Base-by-base conservation (phyloP, 2,113 vertebrate species). In the Callipepla squamata region DNA sequence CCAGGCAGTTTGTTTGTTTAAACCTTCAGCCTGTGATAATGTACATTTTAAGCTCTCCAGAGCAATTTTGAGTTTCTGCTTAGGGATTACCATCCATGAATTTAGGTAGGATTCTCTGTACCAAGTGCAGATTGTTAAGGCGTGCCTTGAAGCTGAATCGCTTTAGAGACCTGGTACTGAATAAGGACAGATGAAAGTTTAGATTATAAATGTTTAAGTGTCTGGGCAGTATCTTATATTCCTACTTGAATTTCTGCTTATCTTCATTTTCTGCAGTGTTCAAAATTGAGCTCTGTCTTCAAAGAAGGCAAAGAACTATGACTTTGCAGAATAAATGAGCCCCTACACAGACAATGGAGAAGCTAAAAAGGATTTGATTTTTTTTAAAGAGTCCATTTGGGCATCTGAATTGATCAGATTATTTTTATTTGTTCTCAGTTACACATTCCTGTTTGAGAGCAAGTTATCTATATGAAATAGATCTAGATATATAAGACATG, bases 381-480 rank as follows among this genome's bases (percentile, higher is more conserved):
- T 34, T 55, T 55, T 32, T 77, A 28, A 65, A 62, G 16, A 32
- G 22, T 45, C 88, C 8, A 34, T 74, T 84, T 89, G n/a, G 47
- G 23, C 10, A 67, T 84, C 26, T 62, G 11, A 3, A 42, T 74
- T 69, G 17, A 12, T 50, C 45, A 3, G 3, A 28, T 47, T 84
- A 47, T 84, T 93, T 92, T 89, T 79, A 68, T 84, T 93, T 91
- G 32, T 30, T 91, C 59, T 85, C 25, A 92, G 3, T 59, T 79
- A 72, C 66, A 36, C 82, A 18, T 87, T 87, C 55, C 17, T 89
- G 16, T 36, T 73, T 90, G 42, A 89, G 32, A 87, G 45, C 11
- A 55, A 89, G 76, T 55, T 85, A 55, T 34, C 26, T 53, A 28
- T 16, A 53, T 8, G 15, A 30, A 44, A 53, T 53, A 53, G 28